A percentile compares a stretch with the other conserved stretches of the same genome.
Evolutionary conservation across 2,888 invertebrate species (phyloP).

Genomic region (Drosophila koepferae): DNA sequence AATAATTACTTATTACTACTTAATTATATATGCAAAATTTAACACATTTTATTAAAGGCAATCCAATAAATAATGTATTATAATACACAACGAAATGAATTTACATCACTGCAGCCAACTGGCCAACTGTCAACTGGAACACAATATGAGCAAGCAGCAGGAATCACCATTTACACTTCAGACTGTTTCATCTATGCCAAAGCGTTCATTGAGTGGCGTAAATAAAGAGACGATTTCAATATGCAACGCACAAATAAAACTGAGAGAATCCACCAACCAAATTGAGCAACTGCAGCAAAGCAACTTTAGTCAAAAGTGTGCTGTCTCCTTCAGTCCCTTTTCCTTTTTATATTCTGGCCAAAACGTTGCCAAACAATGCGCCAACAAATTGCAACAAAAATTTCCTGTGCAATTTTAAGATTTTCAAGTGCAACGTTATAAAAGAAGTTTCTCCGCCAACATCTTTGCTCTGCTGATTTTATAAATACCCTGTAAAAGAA

Average conservation of each 20-base stretch:
- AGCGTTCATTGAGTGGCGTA: constrained; percentile 48
- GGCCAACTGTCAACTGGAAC: constrained; percentile 25
- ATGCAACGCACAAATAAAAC: constrained; percentile 33
- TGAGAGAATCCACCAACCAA: constrained; percentile 33
- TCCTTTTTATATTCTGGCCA: background rate
- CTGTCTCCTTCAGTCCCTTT: constrained; percentile 2
- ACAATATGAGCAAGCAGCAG: background rate
- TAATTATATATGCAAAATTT: too few species aligned
- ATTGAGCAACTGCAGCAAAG: constrained; percentile 57
- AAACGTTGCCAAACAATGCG: constrained; percentile 31
- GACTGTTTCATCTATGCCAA: constrained; percentile 17
- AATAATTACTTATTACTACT: too few species aligned
- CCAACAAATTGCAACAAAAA: constrained; percentile 70
- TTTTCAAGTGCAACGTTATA: constrained; percentile 68
- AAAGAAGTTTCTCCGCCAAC: background rate
- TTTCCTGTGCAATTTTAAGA: constrained; percentile 62
- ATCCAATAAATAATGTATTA: too few species aligned
- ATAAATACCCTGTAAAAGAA: constrained; percentile 24
- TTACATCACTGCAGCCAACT: constrained; percentile 13
- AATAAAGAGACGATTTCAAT: constrained; percentile 73
- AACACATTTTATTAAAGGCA: too few species aligned
- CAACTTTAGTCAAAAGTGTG: constrained; percentile 29
- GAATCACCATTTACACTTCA: constrained; percentile 30
- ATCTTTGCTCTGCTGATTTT: constrained; percentile 3
- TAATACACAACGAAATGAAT: too few species aligned